Percentiles rank a stretch among this genome's conserved stretches.
Evolutionary conservation across 1,140 invertebrate genomes (phyloP).

Genomic region (Anastatus disparis): DNA sequence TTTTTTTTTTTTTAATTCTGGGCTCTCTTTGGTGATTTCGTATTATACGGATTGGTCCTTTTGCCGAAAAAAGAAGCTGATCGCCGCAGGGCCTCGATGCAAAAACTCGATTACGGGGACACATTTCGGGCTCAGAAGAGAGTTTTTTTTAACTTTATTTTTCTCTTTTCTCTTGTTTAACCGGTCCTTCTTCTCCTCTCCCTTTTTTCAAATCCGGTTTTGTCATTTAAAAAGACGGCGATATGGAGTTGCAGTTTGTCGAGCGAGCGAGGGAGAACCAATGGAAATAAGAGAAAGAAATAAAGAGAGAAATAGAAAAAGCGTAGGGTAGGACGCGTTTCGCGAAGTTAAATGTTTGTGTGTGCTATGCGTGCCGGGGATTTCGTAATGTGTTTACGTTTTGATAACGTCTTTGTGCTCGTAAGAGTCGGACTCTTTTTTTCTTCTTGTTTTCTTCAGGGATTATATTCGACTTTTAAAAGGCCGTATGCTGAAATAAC

Average conservation of each 20-base stretch:
- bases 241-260: not conserved
- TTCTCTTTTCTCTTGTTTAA: slow-evolving; percentile 1
- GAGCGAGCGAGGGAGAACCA: not conserved
- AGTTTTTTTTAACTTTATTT: not conserved
- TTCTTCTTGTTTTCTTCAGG: not conserved
- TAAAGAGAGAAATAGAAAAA: slow-evolving; percentile 7
- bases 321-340: not conserved
- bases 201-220: slow-evolving; percentile 33
- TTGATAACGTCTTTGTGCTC: not conserved
- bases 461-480: too few relatives aligned
- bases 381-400: slow-evolving; percentile 40
- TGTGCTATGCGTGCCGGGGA: not conserved
- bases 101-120: slow-evolving; percentile 43
- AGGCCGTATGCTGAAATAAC: too few relatives aligned
- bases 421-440: not conserved
- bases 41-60: too few relatives aligned
- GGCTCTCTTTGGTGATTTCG: too few relatives aligned
- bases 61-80: not conserved
- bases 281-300: not conserved
- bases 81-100: slow-evolving; percentile 29
- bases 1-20: too few relatives aligned
- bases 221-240: slow-evolving; percentile 31
- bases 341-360: not conserved
- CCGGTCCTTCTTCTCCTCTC: not conserved
- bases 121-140: slow-evolving; percentile 27